phyloP scores from a whole-genome alignment of 2,113 vertebrate genomes.

The Micronycteris hirsuta region DNA sequence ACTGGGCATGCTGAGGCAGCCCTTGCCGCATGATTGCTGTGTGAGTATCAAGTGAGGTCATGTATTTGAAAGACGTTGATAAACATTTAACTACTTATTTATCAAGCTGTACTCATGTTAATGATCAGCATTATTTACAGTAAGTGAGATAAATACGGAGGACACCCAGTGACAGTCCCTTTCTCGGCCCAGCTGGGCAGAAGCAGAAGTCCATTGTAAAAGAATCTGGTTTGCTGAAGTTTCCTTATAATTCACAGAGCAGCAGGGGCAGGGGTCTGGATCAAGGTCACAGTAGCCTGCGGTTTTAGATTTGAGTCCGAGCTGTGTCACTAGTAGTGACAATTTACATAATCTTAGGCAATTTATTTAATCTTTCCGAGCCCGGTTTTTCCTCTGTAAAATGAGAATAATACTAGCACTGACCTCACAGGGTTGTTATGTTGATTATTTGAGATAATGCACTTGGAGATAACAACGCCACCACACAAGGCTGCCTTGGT shows the following conservation, averaged over 20 bases:
- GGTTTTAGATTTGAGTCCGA: not conserved
- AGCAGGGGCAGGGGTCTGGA: too few species aligned
- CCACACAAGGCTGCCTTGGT: not conserved
- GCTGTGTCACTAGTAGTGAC: not conserved
- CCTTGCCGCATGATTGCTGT: not conserved
- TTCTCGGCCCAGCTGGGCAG: not conserved
- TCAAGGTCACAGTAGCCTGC: not conserved
- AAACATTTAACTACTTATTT: constrained; percentile 27
- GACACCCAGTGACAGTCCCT: not conserved
- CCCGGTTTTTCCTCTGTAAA: not conserved
- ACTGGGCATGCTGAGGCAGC: not conserved
- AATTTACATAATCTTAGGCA: not conserved
- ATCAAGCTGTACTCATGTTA: not conserved
- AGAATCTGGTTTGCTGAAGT: not conserved
- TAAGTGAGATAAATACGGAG: not conserved
- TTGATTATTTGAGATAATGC: not conserved
- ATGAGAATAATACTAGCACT: constrained; percentile 6
- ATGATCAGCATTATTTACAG: constrained; percentile 1
- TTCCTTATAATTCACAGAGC: not conserved
- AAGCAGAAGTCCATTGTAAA: not conserved
- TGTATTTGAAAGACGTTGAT: constrained; percentile 11
- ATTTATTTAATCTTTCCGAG: constrained; percentile 7
- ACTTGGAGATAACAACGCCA: not conserved
- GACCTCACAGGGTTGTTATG: constrained; percentile 4
- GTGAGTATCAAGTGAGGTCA: not conserved